Conservation (phyloP, 2,797 vertebrate species). For the Gambelia wislizenii region DNA sequence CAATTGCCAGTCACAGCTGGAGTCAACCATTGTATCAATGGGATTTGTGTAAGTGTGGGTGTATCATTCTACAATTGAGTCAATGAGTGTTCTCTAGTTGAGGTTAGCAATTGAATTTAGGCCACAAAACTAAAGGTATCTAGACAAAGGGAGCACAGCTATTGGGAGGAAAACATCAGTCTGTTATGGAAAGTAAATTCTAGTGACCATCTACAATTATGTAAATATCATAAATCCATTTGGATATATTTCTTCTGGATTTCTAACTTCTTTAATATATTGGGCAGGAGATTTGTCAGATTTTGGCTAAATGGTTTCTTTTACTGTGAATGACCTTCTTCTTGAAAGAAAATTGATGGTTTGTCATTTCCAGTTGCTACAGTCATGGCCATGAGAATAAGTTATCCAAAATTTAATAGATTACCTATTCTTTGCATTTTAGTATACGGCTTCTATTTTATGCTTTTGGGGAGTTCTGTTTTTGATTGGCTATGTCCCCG, state of each 20-base stretch:
- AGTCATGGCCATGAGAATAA: conserved; percentile 43
- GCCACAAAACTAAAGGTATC: too few species aligned
- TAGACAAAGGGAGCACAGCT: too few species aligned
- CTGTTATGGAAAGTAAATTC: neutral
- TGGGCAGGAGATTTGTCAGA: conserved; percentile 3
- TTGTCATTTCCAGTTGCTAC: conserved; percentile 44
- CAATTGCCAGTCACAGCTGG: too few species aligned
- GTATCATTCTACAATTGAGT: too few species aligned
- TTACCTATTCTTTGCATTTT: conserved; percentile 41
- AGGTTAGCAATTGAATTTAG: too few species aligned
- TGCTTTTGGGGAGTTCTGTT: conserved; percentile 35
- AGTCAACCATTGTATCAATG: too few species aligned
- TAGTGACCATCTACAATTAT: neutral
- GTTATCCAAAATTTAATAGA: conserved; percentile 27
- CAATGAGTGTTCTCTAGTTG: too few species aligned
- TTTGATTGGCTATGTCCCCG: conserved; percentile 24
- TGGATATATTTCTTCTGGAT: neutral
- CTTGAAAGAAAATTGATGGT: conserved; percentile 40
- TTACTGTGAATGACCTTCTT: conserved; percentile 19
- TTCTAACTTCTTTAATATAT: neutral
- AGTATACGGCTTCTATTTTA: conserved; percentile 25
- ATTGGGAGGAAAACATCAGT: too few species aligned
- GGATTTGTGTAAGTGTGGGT: too few species aligned
- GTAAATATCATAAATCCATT: neutral
- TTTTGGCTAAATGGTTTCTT: conserved; percentile 42